Base-by-base conservation (phyloP, 2,113 vertebrate genomes). In the Labeo catla region DNA sequence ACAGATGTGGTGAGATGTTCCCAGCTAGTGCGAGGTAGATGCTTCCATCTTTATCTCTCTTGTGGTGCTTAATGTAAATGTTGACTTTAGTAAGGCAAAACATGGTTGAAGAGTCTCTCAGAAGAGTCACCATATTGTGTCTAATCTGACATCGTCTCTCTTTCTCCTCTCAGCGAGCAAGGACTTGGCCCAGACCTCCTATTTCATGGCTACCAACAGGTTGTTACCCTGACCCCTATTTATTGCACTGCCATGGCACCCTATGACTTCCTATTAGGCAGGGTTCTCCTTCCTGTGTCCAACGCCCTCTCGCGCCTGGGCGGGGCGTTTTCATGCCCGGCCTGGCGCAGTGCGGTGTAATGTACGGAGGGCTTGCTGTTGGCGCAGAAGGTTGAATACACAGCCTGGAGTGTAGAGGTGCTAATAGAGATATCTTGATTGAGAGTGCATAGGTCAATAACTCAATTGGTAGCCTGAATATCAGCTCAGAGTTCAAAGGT, bases 121-220 rank as follows among this genome's bases (percentile, higher is more conserved):
- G 57, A 8, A n/a, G 8, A 3, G 4, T 28, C 28, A 28, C 28
- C 28, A 28, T n/a, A 63, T 23, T 63, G n/a, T 93, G 23, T 15
- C 85, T 54, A 34, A 84, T 52, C 0, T 19, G 8, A 83, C 91
- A 93, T 93, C 88, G 94, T 88, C 95, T 95, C 93, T 45, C 59
- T 76, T 34, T 91, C n/a, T 85, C 28, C 90, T 87, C 84, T 80
- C 97, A 99, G 98, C 98, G 95, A 99, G 98, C 98, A 99, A 99
- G 98, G 98, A 99, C 96, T 98, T 99, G 98, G 98, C 98, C 96
- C 98, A 99, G 98, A 99, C 98, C 95, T 99, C 98, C 95, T 99
- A 99, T 99, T 99, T 99, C 97, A 99, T 99, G 98, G 98, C 98
- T 99, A 99, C 98, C 98, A 99, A 99, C 98, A 99, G 98, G 98